A percentile compares a stretch with the other conserved stretches of the same genome.
Evolutionary conservation across 2,797 vertebrate species (phyloP).

Genomic region (Pseudomugil tenellus): DNA sequence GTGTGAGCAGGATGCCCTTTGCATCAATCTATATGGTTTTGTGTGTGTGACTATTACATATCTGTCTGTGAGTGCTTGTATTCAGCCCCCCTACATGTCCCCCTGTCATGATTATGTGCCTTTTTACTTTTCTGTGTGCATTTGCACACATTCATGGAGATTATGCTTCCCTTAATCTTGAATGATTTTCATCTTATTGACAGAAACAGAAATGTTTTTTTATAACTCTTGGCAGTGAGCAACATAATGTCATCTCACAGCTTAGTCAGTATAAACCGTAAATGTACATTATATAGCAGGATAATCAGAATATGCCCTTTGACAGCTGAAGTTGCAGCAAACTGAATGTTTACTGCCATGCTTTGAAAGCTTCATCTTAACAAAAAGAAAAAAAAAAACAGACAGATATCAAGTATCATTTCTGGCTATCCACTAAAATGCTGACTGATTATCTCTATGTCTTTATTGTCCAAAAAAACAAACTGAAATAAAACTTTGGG

Average conservation of each 20-base stretch:
- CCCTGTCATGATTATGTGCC: not conserved
- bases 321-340: not conserved
- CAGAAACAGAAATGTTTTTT: constrained; percentile 5
- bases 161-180: constrained; percentile 16
- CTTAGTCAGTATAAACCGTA: constrained; percentile 22
- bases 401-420: not conserved
- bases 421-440: not conserved
- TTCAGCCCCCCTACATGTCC: not conserved
- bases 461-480: no score
- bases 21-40: constrained; percentile 35
- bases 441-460: not conserved
- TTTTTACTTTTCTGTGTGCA: constrained; percentile 10
- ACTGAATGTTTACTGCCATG: not conserved
- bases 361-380: not conserved
- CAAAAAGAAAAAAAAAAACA: not conserved
- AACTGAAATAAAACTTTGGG: no score
- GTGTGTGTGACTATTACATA: constrained; percentile 20
- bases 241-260: constrained; percentile 31
- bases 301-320: constrained; percentile 37
- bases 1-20: constrained; percentile 58
- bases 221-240: not conserved
- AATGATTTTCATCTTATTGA: not conserved
- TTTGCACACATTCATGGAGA: constrained; percentile 4
- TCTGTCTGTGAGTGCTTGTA: constrained; percentile 23
- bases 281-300: constrained; percentile 9